phyloP scores from a whole-genome alignment of 2,113 vertebrate species.

The Andinoacara biseriatus region DNA sequence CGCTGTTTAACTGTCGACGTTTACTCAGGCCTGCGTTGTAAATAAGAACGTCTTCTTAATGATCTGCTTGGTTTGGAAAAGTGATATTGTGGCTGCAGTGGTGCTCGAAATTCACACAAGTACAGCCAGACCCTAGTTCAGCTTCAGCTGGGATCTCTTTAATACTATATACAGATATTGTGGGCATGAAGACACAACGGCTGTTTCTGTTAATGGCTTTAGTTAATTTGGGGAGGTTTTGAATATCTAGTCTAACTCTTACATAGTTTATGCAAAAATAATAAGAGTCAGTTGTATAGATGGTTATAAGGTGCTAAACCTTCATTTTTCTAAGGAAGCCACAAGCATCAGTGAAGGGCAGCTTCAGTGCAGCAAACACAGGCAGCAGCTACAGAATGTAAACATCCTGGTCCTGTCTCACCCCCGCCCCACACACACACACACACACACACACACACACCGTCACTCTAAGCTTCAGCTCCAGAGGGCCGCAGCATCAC shows the following conservation, averaged over 20 bases:
- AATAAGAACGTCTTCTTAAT: too few relatives aligned
- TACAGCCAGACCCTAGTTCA: not conserved
- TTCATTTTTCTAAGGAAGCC: not conserved
- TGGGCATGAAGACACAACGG: not conserved
- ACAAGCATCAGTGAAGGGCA: not conserved
- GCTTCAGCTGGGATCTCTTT: not conserved
- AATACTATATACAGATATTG: not conserved
- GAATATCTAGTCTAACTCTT: too few relatives aligned
- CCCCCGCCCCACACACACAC: not conserved
- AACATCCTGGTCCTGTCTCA: constrained; percentile 27
- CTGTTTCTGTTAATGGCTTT: too few relatives aligned
- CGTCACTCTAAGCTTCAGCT: not conserved
- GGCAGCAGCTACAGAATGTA: constrained; percentile 37
- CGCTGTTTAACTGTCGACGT: too few relatives aligned
- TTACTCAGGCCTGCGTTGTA: too few relatives aligned
- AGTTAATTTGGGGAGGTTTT: too few relatives aligned
- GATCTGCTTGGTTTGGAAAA: too few relatives aligned
- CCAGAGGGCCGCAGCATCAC: constrained; percentile 16
- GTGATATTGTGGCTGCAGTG: not conserved
- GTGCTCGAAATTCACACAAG: not conserved
- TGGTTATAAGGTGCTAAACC: not conserved
- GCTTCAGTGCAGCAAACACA: not conserved
- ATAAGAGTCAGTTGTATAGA: not conserved
- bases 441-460: not conserved
- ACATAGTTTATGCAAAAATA: not conserved